Base-by-base conservation (phyloP, 2,888 invertebrate species). In the Eupeodes latifasciatus region DNA sequence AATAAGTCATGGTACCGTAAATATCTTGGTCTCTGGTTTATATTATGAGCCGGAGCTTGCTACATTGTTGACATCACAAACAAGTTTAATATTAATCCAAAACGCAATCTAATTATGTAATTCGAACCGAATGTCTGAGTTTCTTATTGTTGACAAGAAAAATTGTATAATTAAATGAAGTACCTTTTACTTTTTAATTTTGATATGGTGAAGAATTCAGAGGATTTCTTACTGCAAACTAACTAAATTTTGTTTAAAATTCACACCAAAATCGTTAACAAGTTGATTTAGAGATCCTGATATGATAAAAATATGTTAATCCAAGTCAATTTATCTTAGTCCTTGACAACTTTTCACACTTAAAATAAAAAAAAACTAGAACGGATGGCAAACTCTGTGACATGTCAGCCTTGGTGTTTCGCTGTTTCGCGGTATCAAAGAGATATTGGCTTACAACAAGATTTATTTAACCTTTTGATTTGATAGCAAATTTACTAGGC, bases 141-240 rank as follows among this genome's bases (percentile, higher is more conserved):
- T 14, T 40, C 66, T 74, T 74, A 81, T 51, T 74, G 72, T 64
- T 72, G 71, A 47, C 4, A 64, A 80, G 64, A 74, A 64, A 80
- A 55, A 74, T 81, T 66, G n/a, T 12, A 81, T 72, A 81, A 80
- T 80, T 55, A 49, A 66, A 53, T 19, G n/a, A 62, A 51, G 44
- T 74, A 51, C 80, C 80, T 64, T 81, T 81, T 74, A 74, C 80
- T 81, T 74, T 69, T 57, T 49, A 40, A 40, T 5, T 9, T 40
- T 40, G 6, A 40, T 7, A 4, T 40, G 9, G 2, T 40, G 9
- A 62, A 62, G 16, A 14, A 62, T 62, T 40, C 4, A 5, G 4
- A 53, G 69, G 53, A 69, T 53, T 11, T 27, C 3, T 27, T 27
- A 3, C 27, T 27, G 27, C 27, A 27, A 27, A 27, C 2, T 2